phyloP scores from a whole-genome alignment of 2,888 invertebrate species.

The Euplexia lucipara region DNA sequence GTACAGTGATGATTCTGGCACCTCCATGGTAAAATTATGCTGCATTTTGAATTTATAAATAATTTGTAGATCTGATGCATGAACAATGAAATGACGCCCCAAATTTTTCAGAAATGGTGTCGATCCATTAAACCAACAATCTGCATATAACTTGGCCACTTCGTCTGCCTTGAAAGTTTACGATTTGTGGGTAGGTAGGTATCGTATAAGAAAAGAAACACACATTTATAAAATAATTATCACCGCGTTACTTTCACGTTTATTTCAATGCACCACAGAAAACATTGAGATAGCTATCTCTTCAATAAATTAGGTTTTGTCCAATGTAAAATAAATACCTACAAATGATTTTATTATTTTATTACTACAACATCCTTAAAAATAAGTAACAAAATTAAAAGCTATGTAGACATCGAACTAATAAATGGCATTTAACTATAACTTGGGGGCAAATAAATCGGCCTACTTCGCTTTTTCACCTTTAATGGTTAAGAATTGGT shows the following conservation, averaged over 20 bases:
- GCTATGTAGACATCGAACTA: constrained; percentile 63
- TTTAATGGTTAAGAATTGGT: too few species aligned
- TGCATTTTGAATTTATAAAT: too few species aligned
- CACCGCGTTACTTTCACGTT: constrained; percentile 23
- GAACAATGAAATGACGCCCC: too few species aligned
- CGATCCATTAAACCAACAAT: too few species aligned
- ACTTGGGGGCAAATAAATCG: too few species aligned
- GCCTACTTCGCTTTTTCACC: too few species aligned
- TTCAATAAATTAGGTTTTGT: constrained; percentile 52
- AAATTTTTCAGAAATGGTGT: too few species aligned
- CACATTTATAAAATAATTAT: constrained; percentile 28
- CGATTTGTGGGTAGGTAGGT: background rate
- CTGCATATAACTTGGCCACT: too few species aligned
- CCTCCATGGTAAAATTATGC: too few species aligned
- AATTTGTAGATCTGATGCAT: too few species aligned
- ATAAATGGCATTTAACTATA: constrained; percentile 68
- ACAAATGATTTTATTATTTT: constrained; percentile 47
- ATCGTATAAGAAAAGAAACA: constrained; percentile 31
- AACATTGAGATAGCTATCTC: constrained; percentile 33
- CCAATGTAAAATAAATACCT: constrained; percentile 54
- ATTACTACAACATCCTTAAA: constrained; percentile 56
- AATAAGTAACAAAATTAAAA: constrained; percentile 63
- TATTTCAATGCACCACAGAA: constrained; percentile 43
- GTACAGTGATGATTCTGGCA: too few species aligned
- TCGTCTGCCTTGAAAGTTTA: background rate